These are phyloP conservation scores for Lichenostomus cassidix DNA, from an alignment of 2,113 vertebrate genomes.

Conservation along the genomic window DNA sequence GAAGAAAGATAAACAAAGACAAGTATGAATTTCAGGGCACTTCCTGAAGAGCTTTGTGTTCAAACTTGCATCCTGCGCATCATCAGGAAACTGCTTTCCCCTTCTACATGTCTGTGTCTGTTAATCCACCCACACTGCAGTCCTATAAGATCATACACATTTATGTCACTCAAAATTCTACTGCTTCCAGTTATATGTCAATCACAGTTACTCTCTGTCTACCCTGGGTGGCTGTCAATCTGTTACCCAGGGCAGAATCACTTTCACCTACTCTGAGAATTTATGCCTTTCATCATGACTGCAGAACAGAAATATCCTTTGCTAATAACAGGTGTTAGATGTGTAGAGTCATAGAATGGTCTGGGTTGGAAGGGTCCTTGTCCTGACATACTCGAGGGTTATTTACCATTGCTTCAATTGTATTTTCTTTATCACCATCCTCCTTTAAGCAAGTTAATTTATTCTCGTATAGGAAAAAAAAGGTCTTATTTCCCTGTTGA, in stretches of 20 bases:
- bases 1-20: slow-evolving; percentile 16
- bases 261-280: slow-evolving; percentile 18
- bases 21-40: neutral
- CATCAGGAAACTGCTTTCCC: neutral
- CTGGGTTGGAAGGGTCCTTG: neutral
- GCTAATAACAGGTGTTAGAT: neutral
- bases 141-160: slow-evolving; percentile 2
- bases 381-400: neutral
- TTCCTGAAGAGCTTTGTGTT: slow-evolving; percentile 25
- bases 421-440: neutral
- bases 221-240: slow-evolving; percentile 19
- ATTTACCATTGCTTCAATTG: neutral
- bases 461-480: neutral
- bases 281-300: neutral
- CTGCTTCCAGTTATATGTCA: slow-evolving; percentile 33
- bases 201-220: slow-evolving; percentile 21
- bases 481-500: neutral
- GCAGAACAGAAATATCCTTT: slow-evolving; percentile 19
- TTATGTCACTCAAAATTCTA: slow-evolving; percentile 19
- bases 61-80: slow-evolving; percentile 4
- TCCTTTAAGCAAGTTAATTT: neutral
- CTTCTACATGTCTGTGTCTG: neutral
- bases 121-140: slow-evolving; percentile 25
- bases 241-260: slow-evolving; percentile 15
- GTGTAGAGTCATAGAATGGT: neutral